These are phyloP conservation scores for Bruchidius siliquastri DNA, from an alignment of 2,888 invertebrate genomes.

Conservation along the genomic window DNA sequence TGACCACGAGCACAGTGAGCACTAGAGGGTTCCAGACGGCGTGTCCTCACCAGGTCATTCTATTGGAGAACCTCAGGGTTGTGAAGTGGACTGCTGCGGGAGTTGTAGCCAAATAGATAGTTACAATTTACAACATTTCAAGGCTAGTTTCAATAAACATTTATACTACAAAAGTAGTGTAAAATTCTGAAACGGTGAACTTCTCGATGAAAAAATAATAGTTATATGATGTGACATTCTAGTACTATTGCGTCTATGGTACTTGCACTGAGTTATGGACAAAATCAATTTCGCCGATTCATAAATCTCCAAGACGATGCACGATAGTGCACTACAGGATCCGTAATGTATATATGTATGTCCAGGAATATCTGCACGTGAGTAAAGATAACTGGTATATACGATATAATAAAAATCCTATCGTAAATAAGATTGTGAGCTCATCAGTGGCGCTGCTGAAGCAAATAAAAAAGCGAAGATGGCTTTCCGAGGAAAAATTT, in stretches of 20 bases:
- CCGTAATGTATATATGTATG: not conserved
- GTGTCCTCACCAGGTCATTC: too few relatives aligned
- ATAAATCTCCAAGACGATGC: not conserved
- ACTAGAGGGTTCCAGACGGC: too few relatives aligned
- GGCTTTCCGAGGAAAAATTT: too few relatives aligned
- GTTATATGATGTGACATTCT: not conserved
- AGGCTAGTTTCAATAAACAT: too few relatives aligned
- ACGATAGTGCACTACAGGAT: not conserved
- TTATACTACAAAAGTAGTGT: too few relatives aligned
- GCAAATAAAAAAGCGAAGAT: not conserved
- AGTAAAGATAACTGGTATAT: conserved; percentile 8
- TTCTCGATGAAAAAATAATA: too few relatives aligned
- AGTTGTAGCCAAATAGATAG: too few relatives aligned
- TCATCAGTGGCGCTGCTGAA: not conserved
- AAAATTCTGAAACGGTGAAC: too few relatives aligned
- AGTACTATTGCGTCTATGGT: not conserved
- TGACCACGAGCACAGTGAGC: too few relatives aligned
- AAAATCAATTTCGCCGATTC: not conserved
- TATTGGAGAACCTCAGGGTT: too few relatives aligned
- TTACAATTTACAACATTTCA: too few relatives aligned
- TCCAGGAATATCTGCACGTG: conserved; percentile 1
- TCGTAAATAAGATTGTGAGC: not conserved
- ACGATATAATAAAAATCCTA: not conserved
- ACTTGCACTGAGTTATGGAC: not conserved
- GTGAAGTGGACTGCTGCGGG: too few relatives aligned